Evolutionary conservation across 2,113 vertebrate species (phyloP).

Genomic region (Mixornis gularis): DNA sequence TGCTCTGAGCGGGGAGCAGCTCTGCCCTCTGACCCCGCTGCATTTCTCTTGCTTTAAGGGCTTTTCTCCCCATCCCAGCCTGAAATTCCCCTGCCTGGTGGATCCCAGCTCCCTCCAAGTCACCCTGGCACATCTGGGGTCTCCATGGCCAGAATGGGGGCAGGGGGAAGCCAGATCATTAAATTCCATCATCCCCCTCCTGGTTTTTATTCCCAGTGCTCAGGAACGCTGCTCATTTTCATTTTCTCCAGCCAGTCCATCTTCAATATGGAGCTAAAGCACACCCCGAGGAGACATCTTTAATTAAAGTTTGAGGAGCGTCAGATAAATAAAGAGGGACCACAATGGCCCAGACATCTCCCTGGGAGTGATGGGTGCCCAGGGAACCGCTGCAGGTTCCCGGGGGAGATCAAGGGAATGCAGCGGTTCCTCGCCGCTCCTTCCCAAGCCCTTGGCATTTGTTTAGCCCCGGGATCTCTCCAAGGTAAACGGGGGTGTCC

Average conservation of each 20-base stretch:
- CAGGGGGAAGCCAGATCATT: neutral
- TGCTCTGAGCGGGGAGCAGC: neutral
- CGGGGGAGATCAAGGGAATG: slow-evolving; percentile 34
- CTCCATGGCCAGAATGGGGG: rapidly evolving
- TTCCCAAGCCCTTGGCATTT: slow-evolving; percentile 46
- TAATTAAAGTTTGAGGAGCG: slow-evolving; percentile 39
- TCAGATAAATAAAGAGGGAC: slow-evolving; percentile 18
- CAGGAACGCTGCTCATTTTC: neutral
- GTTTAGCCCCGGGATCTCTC: slow-evolving; percentile 23
- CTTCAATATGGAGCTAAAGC: neutral
- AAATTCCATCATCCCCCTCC: neutral
- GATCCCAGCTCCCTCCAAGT: rapidly evolving
- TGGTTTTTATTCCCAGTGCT: neutral
- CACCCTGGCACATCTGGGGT: neutral
- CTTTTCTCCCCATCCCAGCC: neutral
- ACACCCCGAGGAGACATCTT: neutral
- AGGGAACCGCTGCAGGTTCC: slow-evolving; percentile 34
- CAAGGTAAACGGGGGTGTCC: slow-evolving; percentile 27
- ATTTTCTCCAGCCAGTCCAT: neutral
- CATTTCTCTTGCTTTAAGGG: slow-evolving; percentile 49
- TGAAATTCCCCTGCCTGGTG: neutral
- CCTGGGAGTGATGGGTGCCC: neutral
- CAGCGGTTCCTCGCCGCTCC: neutral
- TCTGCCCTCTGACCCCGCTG: slow-evolving; percentile 21
- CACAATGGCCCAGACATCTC: neutral